Evolutionary conservation across 2,888 invertebrate genomes (phyloP).

Genomic region (Pristionchus entomophagus): DNA sequence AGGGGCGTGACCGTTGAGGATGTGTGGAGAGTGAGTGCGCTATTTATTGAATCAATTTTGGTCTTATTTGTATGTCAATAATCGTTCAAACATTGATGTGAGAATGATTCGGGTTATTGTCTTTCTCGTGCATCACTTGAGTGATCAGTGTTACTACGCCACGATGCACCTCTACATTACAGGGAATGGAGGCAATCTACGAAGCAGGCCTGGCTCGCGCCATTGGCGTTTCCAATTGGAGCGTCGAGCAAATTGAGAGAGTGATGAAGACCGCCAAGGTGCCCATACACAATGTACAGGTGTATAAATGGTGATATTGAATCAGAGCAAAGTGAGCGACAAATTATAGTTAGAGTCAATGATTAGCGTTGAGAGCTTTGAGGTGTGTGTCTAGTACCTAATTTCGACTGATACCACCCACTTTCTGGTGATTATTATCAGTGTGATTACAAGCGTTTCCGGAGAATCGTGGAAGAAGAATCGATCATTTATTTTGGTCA

Average conservation of each 20-base stretch:
- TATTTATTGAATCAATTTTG: not conserved
- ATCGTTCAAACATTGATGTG: too few species aligned
- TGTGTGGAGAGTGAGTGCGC: slow-evolving; percentile 60
- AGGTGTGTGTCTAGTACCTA: not conserved
- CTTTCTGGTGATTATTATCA: not conserved
- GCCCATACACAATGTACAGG: slow-evolving; percentile 79
- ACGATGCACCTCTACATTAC: too few species aligned
- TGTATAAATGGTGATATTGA: too few species aligned
- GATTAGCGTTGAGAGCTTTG: not conserved
- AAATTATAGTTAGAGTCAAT: not conserved
- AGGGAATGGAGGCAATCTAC: slow-evolving; percentile 79
- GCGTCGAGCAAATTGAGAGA: slow-evolving; percentile 83
- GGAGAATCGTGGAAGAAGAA: slow-evolving; percentile 76
- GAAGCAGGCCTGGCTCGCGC: slow-evolving; percentile 84
- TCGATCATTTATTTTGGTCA: too few species aligned
- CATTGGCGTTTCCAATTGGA: slow-evolving; percentile 90
- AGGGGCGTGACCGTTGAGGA: slow-evolving; percentile 65
- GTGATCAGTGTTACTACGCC: too few species aligned
- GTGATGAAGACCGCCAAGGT: slow-evolving; percentile 76
- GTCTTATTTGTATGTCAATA: not conserved
- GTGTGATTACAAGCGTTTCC: not conserved
- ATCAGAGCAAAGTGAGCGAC: not conserved
- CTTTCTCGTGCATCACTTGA: too few species aligned
- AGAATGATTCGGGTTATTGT: too few species aligned
- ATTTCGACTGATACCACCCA: not conserved